Conservation (phyloP, 2,113 vertebrate genomes). For the Oceanodroma tethys region DNA sequence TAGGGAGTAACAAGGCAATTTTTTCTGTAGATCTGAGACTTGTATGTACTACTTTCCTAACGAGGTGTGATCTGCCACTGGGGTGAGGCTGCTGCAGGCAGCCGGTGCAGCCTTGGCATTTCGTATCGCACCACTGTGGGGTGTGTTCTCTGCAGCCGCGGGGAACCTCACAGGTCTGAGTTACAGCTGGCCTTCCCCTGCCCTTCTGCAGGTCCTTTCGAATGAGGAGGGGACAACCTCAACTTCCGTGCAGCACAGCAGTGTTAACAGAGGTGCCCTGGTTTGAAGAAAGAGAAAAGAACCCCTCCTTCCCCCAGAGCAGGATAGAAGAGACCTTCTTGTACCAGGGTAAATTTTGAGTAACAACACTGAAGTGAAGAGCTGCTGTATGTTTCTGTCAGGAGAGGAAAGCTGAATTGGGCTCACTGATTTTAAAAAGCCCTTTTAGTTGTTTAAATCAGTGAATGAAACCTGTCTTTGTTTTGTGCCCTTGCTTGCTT, state of each 20-base stretch:
- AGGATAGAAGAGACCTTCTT: background rate
- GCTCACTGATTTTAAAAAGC: background rate
- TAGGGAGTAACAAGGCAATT: background rate
- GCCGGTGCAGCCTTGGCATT: background rate
- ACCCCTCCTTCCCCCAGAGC: background rate
- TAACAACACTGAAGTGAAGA: background rate
- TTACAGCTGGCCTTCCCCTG: background rate
- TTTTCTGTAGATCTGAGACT: background rate
- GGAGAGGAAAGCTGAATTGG: background rate
- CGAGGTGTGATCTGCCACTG: accelerated
- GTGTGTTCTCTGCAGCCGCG: background rate
- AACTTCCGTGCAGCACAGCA: background rate
- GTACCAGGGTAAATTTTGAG: background rate
- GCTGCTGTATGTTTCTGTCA: background rate
- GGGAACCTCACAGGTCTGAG: background rate
- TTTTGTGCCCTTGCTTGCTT: background rate
- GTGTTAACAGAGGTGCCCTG: background rate
- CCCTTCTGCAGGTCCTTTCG: background rate
- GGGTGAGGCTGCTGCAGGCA: background rate
- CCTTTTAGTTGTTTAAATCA: background rate
- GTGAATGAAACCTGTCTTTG: background rate
- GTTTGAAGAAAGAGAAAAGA: background rate
- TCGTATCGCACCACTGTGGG: background rate
- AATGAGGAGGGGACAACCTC: background rate
- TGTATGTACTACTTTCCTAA: accelerated